These are phyloP conservation scores for Ammodytes dubius DNA, from an alignment of 2,113 vertebrate species.

Conservation along the genomic window DNA sequence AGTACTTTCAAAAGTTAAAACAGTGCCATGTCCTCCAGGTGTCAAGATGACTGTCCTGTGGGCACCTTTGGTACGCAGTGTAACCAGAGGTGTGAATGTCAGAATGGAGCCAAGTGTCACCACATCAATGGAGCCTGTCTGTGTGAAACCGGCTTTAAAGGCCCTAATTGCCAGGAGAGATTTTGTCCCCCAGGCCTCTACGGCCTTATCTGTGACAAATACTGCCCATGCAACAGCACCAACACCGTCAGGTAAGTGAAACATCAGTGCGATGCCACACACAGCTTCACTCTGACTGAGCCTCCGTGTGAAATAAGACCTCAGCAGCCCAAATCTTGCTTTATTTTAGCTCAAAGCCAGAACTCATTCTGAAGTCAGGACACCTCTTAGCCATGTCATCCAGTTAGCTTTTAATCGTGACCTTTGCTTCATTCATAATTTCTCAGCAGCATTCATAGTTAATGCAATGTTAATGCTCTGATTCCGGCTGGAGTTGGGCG, in stretches of 20 bases:
- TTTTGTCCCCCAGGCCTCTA: conserved; percentile 94
- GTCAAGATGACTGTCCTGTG: conserved; percentile 96
- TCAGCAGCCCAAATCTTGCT: conserved; percentile 48
- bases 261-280: conserved; percentile 34
- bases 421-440: conserved; percentile 85
- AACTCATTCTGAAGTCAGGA: conserved; percentile 74
- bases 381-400: conserved; percentile 74
- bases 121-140: conserved; percentile 93
- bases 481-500: conserved; percentile 72
- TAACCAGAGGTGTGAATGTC: conserved; percentile 92
- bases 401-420: conserved; percentile 81
- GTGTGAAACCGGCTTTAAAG: conserved; percentile 95
- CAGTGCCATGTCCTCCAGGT: conserved; percentile 80
- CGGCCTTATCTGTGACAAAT: conserved; percentile 93
- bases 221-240: conserved; percentile 91
- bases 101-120: conserved; percentile 95
- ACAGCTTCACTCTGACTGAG: conserved; percentile 37
- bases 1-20: conserved; percentile 20
- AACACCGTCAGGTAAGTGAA: conserved; percentile 92
- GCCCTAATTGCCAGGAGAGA: conserved; percentile 93
- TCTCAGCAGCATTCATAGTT: conserved; percentile 80
- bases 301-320: conserved; percentile 46
- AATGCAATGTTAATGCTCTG: conserved; percentile 84
- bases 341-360: conserved; percentile 59
- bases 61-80: conserved; percentile 94